A percentile compares a stretch with the other conserved stretches of the same genome.
Conservation (phyloP, 2,797 vertebrate genomes). For the Poeciliopsis gracilis region DNA sequence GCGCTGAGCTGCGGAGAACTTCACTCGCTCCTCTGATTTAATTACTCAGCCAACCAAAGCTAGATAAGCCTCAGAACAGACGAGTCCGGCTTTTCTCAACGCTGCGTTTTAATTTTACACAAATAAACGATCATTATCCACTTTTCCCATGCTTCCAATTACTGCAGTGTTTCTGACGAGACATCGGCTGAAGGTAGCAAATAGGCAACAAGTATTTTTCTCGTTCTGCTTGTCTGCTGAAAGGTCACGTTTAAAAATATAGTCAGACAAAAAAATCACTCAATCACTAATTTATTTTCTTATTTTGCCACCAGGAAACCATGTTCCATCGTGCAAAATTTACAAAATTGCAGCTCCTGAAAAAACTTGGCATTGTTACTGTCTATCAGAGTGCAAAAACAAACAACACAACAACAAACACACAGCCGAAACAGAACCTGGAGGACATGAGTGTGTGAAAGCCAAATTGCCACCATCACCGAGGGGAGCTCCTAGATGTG, state of each 20-base stretch:
- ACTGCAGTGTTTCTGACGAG: conserved; percentile 49
- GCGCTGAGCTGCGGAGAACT: conserved; percentile 69
- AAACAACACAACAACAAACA: conserved; percentile 30
- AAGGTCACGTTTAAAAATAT: conserved; percentile 11
- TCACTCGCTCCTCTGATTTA: conserved; percentile 76
- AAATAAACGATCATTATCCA: conserved; percentile 75
- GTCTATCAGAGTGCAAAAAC: conserved; percentile 44
- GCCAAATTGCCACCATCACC: conserved; percentile 74
- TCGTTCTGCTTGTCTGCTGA: conserved; percentile 18
- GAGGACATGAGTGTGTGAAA: conserved; percentile 71
- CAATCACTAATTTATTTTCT: conserved; percentile 20
- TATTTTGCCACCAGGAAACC: conserved; percentile 14
- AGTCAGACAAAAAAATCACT: conserved; percentile 5
- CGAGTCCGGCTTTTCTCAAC: conserved; percentile 43
- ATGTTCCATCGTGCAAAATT: conserved; percentile 13
- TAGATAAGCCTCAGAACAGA: conserved; percentile 66
- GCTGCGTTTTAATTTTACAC: conserved; percentile 61
- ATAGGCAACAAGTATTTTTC: background rate
- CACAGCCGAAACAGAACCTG: conserved; percentile 45
- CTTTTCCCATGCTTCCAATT: conserved; percentile 68
- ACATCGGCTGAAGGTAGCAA: conserved; percentile 42
- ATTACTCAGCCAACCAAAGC: conserved; percentile 74
- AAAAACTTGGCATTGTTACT: conserved; percentile 38
- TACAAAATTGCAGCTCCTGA: conserved; percentile 28
- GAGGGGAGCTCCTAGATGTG: conserved; percentile 63